Conservation (phyloP, 2,797 vertebrate species). For the Channa striata region DNA sequence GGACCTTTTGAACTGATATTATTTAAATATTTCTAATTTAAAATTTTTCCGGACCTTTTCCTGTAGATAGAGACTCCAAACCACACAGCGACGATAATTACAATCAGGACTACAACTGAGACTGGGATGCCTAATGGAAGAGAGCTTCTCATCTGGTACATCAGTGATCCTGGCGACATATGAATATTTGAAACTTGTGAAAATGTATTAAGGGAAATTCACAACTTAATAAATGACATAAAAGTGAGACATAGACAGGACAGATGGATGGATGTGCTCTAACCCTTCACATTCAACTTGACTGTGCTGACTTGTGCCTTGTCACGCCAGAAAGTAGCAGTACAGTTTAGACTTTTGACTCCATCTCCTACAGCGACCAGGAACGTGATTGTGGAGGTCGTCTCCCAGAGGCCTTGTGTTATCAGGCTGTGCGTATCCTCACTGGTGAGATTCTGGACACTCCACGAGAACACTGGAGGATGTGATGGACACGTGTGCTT, state of each 20-base stretch:
- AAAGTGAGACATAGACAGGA: background rate
- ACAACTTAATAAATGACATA: background rate
- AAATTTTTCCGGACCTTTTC: slow-evolving; percentile 50
- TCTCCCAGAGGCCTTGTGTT: slow-evolving; percentile 61
- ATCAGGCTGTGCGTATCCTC: slow-evolving; percentile 23
- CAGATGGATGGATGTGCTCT: slow-evolving; percentile 14
- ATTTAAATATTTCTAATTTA: too few species aligned
- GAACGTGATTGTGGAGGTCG: slow-evolving; percentile 66
- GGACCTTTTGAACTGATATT: too few species aligned
- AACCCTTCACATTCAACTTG: slow-evolving; percentile 62
- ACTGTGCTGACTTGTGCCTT: slow-evolving; percentile 49
- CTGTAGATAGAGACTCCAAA: slow-evolving; percentile 33
- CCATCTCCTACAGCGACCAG: slow-evolving; percentile 60
- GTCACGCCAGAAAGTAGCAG: slow-evolving; percentile 57
- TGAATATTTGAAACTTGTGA: background rate
- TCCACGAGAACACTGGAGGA: slow-evolving; percentile 74
- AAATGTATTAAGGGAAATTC: background rate
- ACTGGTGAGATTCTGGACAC: slow-evolving; percentile 32
- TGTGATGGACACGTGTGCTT: slow-evolving; percentile 73
- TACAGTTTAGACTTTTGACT: slow-evolving; percentile 56
- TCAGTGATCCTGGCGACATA: slow-evolving; percentile 42
- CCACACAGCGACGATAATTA: slow-evolving; percentile 24
- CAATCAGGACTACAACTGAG: slow-evolving; percentile 20
- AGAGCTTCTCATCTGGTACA: slow-evolving; percentile 29
- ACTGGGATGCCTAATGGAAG: slow-evolving; percentile 27